phyloP scores from a whole-genome alignment of 2,113 vertebrate species.

The Cyanocitta stelleri region DNA sequence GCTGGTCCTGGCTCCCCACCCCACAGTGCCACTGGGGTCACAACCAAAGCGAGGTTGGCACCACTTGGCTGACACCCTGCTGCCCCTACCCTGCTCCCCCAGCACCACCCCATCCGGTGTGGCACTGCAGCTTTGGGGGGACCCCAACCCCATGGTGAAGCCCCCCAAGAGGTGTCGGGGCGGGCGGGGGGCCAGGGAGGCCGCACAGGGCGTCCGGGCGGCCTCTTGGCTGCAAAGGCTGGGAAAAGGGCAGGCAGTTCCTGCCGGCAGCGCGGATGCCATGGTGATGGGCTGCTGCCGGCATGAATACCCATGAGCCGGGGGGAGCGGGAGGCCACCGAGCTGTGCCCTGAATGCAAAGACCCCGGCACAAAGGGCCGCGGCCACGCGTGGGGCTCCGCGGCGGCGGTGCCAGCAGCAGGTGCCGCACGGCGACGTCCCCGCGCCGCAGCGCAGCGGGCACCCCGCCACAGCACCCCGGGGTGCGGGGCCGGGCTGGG shows the following conservation, averaged over 20 bases:
- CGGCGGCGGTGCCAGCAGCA: background rate
- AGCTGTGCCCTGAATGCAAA: constrained; percentile 49
- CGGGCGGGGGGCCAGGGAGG: background rate
- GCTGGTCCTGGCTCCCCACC: background rate
- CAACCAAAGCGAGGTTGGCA: background rate
- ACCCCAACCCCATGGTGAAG: rapidly evolving
- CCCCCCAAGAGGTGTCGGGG: background rate
- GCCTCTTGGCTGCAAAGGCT: constrained; percentile 51
- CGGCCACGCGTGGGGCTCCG: background rate
- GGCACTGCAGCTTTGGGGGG: rapidly evolving
- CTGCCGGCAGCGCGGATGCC: constrained; percentile 47
- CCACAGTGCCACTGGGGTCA: background rate
- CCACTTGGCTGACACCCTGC: rapidly evolving
- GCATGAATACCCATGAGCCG: constrained; percentile 46
- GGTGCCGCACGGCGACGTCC: background rate
- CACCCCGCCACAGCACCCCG: rapidly evolving
- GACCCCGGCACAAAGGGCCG: background rate
- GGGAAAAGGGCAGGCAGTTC: constrained; percentile 62
- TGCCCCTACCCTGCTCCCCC: background rate
- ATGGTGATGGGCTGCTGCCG: constrained; percentile 57
- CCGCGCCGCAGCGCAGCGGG: background rate
- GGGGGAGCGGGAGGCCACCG: background rate
- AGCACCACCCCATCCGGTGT: background rate
- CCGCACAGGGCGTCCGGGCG: background rate
- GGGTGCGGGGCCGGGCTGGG: background rate